Percentiles rank a stretch among this genome's conserved stretches.
Conservation (phyloP, 2,888 invertebrate species). For the Eristalinus sepulchralis region DNA sequence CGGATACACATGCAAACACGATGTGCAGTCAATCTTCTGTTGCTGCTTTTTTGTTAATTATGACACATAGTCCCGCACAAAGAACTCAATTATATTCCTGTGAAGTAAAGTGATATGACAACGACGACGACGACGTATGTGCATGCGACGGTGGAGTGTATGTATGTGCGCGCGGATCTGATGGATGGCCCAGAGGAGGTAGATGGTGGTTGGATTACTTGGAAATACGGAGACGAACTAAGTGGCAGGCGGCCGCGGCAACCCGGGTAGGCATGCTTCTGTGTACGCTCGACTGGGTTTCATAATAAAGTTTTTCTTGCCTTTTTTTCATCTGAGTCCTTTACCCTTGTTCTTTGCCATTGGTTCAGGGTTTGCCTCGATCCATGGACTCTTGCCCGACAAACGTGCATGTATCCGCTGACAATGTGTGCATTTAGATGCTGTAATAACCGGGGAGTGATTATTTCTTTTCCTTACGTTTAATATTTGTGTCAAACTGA, state of each 20-base stretch:
- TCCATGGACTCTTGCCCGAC: background rate
- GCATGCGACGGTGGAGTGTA: background rate
- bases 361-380: background rate
- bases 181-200: background rate
- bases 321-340: constrained; percentile 10
- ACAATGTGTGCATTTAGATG: background rate
- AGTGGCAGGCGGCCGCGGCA: constrained; percentile 13
- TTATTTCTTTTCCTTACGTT: background rate
- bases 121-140: background rate
- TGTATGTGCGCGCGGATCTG: background rate
- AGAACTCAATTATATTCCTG: constrained; percentile 57
- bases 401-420: background rate
- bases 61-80: constrained; percentile 49
- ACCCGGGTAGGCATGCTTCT: background rate
- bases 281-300: constrained; percentile 24
- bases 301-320: constrained; percentile 19
- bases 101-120: constrained; percentile 50
- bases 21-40: constrained; percentile 3
- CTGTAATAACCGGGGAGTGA: background rate
- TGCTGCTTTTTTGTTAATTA: constrained; percentile 19
- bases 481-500: background rate
- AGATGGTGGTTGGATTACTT: constrained; percentile 41
- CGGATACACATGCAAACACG: constrained; percentile 1
- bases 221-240: constrained; percentile 18
- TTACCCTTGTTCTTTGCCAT: background rate